Conservation (phyloP, 2,113 vertebrate species). For the Poeciliopsis retropinna region DNA sequence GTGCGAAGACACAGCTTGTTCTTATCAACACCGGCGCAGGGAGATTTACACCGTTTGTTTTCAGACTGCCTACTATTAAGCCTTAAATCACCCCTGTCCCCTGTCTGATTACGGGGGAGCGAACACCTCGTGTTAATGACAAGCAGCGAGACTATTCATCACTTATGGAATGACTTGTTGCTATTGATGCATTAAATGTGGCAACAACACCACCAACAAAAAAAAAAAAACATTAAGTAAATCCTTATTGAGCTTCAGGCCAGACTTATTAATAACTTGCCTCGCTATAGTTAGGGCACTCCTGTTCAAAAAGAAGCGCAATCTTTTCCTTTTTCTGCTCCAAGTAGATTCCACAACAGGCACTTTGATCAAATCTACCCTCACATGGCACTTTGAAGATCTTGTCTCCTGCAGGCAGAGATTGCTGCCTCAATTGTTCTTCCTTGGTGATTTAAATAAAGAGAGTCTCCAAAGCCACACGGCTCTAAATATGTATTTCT, state of each 20-base stretch:
- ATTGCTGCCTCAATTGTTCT: slow-evolving; percentile 81
- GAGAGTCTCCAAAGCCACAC: slow-evolving; percentile 78
- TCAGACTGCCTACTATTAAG: slow-evolving; percentile 51
- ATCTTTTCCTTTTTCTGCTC: slow-evolving; percentile 27
- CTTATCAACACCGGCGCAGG: slow-evolving; percentile 51
- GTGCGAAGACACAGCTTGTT: slow-evolving; percentile 59
- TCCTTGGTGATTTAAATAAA: slow-evolving; percentile 75
- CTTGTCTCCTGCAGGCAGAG: slow-evolving; percentile 44
- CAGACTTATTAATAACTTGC: slow-evolving; percentile 29
- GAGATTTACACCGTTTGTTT: slow-evolving; percentile 51
- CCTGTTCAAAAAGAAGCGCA: slow-evolving; percentile 26
- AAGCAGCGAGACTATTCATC: slow-evolving; percentile 47
- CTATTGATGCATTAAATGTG: slow-evolving; percentile 39
- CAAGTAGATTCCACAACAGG: slow-evolving; percentile 37
- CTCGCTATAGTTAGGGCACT: slow-evolving; percentile 28
- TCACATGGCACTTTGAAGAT: slow-evolving; percentile 45
- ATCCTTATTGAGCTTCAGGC: slow-evolving; percentile 38
- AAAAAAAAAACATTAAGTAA: slow-evolving; percentile 41
- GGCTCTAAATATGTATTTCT: slow-evolving; percentile 82
- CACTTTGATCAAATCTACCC: slow-evolving; percentile 37
- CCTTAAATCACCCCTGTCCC: slow-evolving; percentile 49
- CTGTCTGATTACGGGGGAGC: slow-evolving; percentile 37
- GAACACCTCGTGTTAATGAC: slow-evolving; percentile 60
- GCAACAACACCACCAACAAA: not conserved
- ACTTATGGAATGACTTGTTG: slow-evolving; percentile 49